phyloP scores from a whole-genome alignment of 2,113 vertebrate genomes.

The Odocoileus virginianus region DNA sequence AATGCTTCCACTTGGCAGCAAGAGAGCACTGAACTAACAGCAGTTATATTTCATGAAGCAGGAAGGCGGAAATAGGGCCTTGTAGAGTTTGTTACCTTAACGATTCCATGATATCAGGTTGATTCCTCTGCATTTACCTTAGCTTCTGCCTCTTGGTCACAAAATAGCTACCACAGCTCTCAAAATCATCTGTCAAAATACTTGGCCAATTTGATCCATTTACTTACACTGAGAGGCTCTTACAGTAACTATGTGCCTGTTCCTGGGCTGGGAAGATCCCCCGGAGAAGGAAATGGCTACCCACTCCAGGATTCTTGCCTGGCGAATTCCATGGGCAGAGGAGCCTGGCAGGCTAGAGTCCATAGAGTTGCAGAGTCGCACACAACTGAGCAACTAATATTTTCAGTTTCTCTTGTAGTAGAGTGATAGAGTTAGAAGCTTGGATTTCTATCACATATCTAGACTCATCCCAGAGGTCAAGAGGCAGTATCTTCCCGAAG shows the following conservation, averaged over 20 bases:
- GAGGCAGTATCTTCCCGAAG: not conserved
- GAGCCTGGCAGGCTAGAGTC: not conserved
- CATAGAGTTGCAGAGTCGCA: not conserved
- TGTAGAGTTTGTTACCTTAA: not conserved
- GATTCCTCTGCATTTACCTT: not conserved
- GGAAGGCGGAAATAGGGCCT: not conserved
- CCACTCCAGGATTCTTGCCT: not conserved
- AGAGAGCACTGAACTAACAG: not conserved
- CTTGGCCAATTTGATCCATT: not conserved
- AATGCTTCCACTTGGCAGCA: not conserved
- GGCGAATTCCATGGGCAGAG: not conserved
- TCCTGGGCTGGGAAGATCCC: not conserved
- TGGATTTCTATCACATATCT: not conserved
- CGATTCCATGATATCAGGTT: not conserved
- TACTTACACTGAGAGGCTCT: not conserved
- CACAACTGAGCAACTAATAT: not conserved
- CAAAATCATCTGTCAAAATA: not conserved
- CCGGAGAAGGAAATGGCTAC: not conserved
- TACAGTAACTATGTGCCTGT: not conserved
- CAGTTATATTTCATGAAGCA: not conserved
- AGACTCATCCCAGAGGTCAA: not conserved
- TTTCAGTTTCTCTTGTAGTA: not conserved
- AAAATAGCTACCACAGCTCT: not conserved
- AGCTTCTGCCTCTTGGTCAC: not conserved
- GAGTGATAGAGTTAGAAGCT: not conserved